phyloP scores from a whole-genome alignment of 1,140 invertebrate genomes.

The Bombus waltoni region DNA sequence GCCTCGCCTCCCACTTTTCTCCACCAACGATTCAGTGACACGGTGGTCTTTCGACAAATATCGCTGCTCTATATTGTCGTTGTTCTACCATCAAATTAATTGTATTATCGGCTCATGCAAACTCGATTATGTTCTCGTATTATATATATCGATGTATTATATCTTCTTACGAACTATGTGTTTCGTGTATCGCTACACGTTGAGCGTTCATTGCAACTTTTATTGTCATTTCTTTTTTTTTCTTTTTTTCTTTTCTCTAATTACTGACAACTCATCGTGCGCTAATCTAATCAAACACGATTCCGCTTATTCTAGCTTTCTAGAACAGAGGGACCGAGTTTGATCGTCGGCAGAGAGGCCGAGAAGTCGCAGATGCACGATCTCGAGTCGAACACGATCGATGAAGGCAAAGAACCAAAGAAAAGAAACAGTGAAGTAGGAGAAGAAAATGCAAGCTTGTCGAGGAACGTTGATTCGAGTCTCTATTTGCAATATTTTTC shows the following conservation, averaged over 20 bases:
- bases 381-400: slow-evolving; percentile 34
- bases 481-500: not conserved
- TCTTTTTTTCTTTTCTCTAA: not conserved
- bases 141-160: too few relatives aligned
- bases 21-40: slow-evolving; percentile 48
- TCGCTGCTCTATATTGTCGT: not conserved
- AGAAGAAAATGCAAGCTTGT: slow-evolving; percentile 27
- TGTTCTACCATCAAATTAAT: not conserved
- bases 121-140: too few relatives aligned
- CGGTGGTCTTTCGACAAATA: not conserved
- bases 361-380: slow-evolving; percentile 22
- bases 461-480: slow-evolving; percentile 39
- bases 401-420: slow-evolving; percentile 21
- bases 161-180: not conserved
- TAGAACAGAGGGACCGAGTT: too few relatives aligned
- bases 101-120: not conserved
- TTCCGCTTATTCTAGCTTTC: not conserved
- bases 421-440: slow-evolving; percentile 33
- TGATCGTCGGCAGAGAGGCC: not conserved
- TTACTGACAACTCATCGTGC: not conserved
- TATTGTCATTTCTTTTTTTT: not conserved
- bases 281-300: not conserved
- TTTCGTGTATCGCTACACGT: too few relatives aligned
- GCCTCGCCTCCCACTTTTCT: slow-evolving; percentile 64
- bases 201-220: not conserved